These are phyloP conservation scores for Sapayoa aenigma DNA, from an alignment of 2,113 vertebrate genomes.

Conservation along the genomic window DNA sequence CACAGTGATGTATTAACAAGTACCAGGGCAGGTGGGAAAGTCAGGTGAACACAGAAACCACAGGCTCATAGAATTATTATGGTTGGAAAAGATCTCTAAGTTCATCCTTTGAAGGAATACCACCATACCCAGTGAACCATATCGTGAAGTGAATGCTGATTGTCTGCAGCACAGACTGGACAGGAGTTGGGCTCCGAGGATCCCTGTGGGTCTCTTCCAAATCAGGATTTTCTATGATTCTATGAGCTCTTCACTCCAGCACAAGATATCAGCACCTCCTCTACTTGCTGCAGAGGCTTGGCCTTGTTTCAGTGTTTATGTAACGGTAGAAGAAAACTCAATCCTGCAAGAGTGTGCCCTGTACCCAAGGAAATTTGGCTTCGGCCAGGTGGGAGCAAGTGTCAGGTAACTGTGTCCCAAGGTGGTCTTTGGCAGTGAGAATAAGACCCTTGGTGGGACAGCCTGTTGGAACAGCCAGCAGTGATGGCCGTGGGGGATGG, in stretches of 20 bases:
- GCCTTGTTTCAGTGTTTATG: neutral
- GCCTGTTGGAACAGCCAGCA: neutral
- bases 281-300: neutral
- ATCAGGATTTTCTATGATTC: neutral
- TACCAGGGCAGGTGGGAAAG: neutral
- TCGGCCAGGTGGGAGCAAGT: neutral
- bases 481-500: fast-evolving
- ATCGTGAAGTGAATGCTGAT: neutral
- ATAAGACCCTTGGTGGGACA: neutral
- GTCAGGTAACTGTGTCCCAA: neutral
- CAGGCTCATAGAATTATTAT: fast-evolving
- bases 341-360: neutral
- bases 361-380: neutral
- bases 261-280: neutral
- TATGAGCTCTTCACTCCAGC: neutral
- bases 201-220: neutral
- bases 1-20: neutral
- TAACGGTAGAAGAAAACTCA: neutral
- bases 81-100: neutral
- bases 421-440: neutral
- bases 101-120: neutral
- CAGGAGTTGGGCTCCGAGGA: neutral
- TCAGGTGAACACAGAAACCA: neutral
- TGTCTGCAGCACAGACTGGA: neutral
- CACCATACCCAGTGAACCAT: neutral